phyloP scores from a whole-genome alignment of 2,113 vertebrate genomes.

The Protobothrops flavoviridis region DNA sequence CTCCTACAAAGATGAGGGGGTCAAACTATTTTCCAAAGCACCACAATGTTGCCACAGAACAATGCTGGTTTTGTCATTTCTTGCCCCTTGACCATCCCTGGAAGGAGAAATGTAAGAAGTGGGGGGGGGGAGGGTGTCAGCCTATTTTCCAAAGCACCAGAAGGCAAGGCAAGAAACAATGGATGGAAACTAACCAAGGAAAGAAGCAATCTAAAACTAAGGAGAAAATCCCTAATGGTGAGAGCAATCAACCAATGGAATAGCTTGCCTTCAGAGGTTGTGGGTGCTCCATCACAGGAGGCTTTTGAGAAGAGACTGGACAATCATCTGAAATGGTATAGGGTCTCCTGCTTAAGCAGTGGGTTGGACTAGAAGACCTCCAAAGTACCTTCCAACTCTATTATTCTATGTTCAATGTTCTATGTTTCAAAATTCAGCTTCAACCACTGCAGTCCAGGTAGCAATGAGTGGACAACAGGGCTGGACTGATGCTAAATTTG shows the following conservation, averaged over 20 bases:
- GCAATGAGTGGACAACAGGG: neutral
- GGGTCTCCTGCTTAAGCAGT: neutral
- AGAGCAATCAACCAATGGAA: neutral
- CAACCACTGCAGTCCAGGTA: neutral
- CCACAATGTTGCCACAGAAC: too few species aligned
- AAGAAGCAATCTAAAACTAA: neutral
- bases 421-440: neutral
- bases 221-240: neutral
- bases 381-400: neutral
- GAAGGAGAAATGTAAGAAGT: too few species aligned
- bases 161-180: neutral
- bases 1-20: neutral
- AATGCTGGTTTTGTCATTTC: too few species aligned
- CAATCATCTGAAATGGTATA: neutral
- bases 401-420: neutral
- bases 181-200: neutral
- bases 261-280: neutral
- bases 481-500: neutral
- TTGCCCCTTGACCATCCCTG: too few species aligned
- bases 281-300: too few species aligned
- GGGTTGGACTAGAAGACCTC: neutral
- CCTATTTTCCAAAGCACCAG: neutral
- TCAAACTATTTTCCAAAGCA: neutral
- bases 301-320: neutral
- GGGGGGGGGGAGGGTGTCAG: too few species aligned